Evolutionary conservation across 2,113 vertebrate species (phyloP).

Genomic region (Dicaeum eximium): DNA sequence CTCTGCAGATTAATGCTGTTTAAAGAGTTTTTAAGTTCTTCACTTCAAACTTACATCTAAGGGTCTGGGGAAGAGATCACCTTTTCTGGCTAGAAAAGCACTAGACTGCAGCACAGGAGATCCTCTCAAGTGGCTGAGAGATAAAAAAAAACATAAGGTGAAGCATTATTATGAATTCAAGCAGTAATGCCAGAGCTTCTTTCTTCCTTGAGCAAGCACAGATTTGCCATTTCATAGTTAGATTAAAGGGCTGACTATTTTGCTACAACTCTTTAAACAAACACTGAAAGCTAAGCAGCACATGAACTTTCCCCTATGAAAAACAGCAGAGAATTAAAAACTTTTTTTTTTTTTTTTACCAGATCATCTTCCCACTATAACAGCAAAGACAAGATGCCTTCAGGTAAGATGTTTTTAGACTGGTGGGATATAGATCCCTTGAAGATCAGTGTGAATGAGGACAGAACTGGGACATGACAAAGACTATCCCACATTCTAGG

Average conservation of each 20-base stretch:
- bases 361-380: neutral
- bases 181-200: neutral
- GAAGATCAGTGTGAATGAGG: neutral
- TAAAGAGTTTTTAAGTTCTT: neutral
- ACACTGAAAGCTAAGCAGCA: neutral
- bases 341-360: neutral
- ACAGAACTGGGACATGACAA: neutral
- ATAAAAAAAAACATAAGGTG: neutral
- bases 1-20: neutral
- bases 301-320: neutral
- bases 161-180: conserved; percentile 8
- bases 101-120: neutral
- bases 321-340: neutral
- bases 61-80: neutral
- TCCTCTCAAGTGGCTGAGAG: neutral
- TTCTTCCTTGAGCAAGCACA: neutral
- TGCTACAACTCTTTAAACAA: neutral
- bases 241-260: neutral
- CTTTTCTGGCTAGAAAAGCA: neutral
- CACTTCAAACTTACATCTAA: neutral
- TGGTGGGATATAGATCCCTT: neutral
- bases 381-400: neutral
- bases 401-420: neutral
- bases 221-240: neutral
- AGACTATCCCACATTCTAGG: neutral